Conservation (phyloP, 2,113 vertebrate genomes). For the Chaenocephalus aceratus region DNA sequence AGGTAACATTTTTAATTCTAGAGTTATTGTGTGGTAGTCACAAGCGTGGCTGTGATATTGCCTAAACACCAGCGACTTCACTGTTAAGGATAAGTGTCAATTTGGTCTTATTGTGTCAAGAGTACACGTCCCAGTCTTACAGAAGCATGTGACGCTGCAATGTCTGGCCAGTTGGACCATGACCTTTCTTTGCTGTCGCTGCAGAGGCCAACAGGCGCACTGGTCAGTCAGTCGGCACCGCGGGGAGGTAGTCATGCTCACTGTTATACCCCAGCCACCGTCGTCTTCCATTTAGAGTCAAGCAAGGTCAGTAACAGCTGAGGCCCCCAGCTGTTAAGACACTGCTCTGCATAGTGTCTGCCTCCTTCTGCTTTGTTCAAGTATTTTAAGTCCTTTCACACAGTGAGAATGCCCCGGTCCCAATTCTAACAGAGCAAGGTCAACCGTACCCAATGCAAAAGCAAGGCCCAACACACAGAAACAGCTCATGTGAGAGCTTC, state of each 20-base stretch:
- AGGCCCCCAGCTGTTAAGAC: constrained; percentile 46
- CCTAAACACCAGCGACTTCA: neutral
- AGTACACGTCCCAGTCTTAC: neutral
- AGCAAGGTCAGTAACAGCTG: constrained; percentile 70
- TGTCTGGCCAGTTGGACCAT: constrained; percentile 40
- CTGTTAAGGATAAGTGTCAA: neutral
- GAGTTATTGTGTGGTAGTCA: neutral
- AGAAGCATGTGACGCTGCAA: constrained; percentile 31
- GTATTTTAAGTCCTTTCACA: constrained; percentile 43
- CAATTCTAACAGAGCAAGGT: constrained; percentile 28
- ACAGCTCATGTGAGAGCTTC: neutral
- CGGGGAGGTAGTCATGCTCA: constrained; percentile 39
- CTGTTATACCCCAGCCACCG: constrained; percentile 44
- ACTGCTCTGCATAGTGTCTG: constrained; percentile 50
- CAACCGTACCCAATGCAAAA: constrained; percentile 5
- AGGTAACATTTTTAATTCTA: constrained; percentile 16
- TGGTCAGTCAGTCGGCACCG: constrained; percentile 51
- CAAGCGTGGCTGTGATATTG: neutral
- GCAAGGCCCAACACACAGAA: neutral
- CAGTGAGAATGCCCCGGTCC: neutral
- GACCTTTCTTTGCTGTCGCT: constrained; percentile 64
- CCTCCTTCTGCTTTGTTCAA: constrained; percentile 34
- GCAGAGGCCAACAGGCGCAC: constrained; percentile 64
- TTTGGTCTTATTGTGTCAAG: neutral
- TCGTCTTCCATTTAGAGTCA: constrained; percentile 42